Percentiles rank a stretch among this genome's conserved stretches.
These are phyloP conservation scores for Lytechinus variegatus DNA, from an alignment of 35 echinoderm and acorn worm genomes.

Conservation along the genomic window DNA sequence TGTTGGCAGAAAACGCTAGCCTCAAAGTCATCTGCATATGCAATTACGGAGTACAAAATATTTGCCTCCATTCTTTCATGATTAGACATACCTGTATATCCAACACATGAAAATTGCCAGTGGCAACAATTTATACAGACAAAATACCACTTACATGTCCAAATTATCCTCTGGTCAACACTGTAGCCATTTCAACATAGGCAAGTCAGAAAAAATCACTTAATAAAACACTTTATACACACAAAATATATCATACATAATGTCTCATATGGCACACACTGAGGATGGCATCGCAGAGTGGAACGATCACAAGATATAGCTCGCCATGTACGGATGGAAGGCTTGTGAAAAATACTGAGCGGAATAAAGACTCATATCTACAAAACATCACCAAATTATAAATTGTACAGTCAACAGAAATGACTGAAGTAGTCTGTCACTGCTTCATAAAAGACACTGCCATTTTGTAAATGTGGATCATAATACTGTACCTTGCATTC, in stretches of 20 bases:
- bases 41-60: not conserved
- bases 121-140: too few relatives aligned
- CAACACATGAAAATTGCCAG: too few relatives aligned
- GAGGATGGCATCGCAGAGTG: not conserved
- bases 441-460: not conserved
- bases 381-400: not conserved
- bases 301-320: not conserved
- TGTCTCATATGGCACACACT: not conserved
- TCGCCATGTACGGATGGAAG: not conserved
- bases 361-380: not conserved
- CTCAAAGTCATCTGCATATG: not conserved
- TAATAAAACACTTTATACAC: not conserved
- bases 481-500: too few relatives aligned
- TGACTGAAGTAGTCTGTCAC: not conserved
- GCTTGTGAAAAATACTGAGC: not conserved
- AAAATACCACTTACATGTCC: not conserved
- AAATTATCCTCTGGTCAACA: not conserved
- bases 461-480: too few relatives aligned
- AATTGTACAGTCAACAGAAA: not conserved
- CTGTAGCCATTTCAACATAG: not conserved
- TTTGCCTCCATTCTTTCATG: not conserved
- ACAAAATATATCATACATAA: not conserved
- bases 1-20: not conserved
- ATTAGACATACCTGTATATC: not conserved
- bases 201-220: not conserved